phyloP scores from a whole-genome alignment of 2,888 invertebrate species.

The Drosophila colorata region DNA sequence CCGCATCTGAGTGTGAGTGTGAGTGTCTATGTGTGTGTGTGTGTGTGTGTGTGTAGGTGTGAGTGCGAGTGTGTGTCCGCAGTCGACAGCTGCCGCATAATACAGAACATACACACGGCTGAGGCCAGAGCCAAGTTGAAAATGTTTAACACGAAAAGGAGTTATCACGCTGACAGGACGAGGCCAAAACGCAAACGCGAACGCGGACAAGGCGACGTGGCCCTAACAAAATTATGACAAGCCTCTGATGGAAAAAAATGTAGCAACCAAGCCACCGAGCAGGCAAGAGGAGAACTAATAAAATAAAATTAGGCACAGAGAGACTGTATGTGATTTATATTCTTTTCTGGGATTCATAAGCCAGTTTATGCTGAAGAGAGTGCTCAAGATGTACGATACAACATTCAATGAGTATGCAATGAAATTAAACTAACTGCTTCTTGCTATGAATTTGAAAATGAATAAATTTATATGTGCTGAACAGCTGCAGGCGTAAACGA shows the following conservation, averaged over 20 bases:
- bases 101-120: constrained; percentile 46
- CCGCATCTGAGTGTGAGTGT: constrained; percentile 34
- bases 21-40: constrained; percentile 11
- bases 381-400: background rate
- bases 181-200: constrained; percentile 27
- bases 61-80: constrained; percentile 45
- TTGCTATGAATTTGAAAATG: background rate
- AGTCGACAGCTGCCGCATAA: constrained; percentile 74
- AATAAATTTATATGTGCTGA: too few species aligned
- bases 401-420: background rate
- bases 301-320: background rate
- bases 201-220: constrained; percentile 36
- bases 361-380: background rate
- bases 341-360: background rate
- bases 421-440: background rate
- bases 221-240: constrained; percentile 71
- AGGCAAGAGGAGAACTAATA: constrained; percentile 8
- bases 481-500: too few species aligned
- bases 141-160: constrained; percentile 81
- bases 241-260: constrained; percentile 58
- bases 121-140: constrained; percentile 65
- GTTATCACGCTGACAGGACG: constrained; percentile 75
- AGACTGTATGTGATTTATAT: background rate
- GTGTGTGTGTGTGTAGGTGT: constrained; percentile 4
- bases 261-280: constrained; percentile 10